Base-by-base conservation (phyloP, 2,888 invertebrate species). In the Dexiosoma caninum region DNA sequence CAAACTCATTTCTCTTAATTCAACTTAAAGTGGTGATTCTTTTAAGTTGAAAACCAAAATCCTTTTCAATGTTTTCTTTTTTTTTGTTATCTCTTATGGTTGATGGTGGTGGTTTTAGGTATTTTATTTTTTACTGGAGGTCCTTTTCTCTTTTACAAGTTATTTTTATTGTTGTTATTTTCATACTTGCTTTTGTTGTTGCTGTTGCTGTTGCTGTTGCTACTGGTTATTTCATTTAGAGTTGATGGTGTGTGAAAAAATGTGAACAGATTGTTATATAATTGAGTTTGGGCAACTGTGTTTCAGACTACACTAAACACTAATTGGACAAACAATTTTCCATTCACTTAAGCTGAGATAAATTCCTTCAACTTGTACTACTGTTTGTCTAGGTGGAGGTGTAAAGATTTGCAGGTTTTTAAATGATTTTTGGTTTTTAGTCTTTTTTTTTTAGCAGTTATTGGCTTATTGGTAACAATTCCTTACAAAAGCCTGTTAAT, bases 221-320 rank as follows among this genome's bases (percentile, higher is more conserved):
- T 49, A 14, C 51, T 62, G 57, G 49, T 74, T 77, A 69, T 82
- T 79, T 86, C 86, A 87, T 87, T 87, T 87, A 85, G 85, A 86
- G 86, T 89, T 88, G 88, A 88, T 88, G 88, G 87, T 87, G 88
- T 89, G 88, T 89, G 85, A 88, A 88, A 87, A 89, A 89, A 89
- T 89, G 88, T 89, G 89, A 89, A 88, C 89, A 89, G 89, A 89
- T 89, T 89, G 88, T 88, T 88, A 86, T 87, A 86, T 88, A 88
- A 88, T 88, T 88, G 88, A 88, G 87, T 88, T 88, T 88, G 87
- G 87, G 87, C 87, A 76, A 81, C 70, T 78, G 75, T 78, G 75
- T 78, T 84, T 81, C 72, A 62, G 35, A 21, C 4, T 42, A 60
- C 62, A 62, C 53, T 1, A 21, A n/a, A 42, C 32, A 23, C 62